A percentile compares a stretch with the other conserved stretches of the same genome.
These are phyloP conservation scores for Petaurus breviceps DNA, from an alignment of 2,113 vertebrate species.

Conservation along the genomic window DNA sequence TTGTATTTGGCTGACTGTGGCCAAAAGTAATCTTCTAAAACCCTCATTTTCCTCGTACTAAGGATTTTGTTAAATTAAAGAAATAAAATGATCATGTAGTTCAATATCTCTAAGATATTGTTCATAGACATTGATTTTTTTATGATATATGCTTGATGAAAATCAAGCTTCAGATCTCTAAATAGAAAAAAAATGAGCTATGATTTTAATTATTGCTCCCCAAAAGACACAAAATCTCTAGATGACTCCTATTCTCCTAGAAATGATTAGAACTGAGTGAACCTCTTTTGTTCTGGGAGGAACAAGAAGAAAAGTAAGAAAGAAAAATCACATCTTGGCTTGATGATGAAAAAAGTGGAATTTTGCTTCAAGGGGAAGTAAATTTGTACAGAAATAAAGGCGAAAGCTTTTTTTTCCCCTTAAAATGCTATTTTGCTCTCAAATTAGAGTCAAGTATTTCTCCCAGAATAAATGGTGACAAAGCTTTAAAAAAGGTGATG, in stretches of 20 bases:
- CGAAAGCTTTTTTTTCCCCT: background rate
- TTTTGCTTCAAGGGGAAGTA: slow-evolving; percentile 6
- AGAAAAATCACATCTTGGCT: background rate
- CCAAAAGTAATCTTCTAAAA: slow-evolving; percentile 16
- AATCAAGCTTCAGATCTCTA: slow-evolving; percentile 3
- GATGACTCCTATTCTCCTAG: background rate
- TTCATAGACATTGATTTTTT: background rate
- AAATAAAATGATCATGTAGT: slow-evolving; percentile 3
- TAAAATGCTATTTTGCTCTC: slow-evolving; percentile 32
- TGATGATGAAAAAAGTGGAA: background rate
- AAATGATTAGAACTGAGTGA: slow-evolving; percentile 10
- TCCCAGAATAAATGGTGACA: slow-evolving; percentile 32
- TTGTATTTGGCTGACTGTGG: background rate
- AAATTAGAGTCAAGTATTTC: slow-evolving; percentile 16
- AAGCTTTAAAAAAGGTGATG: slow-evolving; percentile 39
- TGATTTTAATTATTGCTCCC: background rate
- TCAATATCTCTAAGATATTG: slow-evolving; percentile 11
- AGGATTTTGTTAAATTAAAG: slow-evolving; percentile 35
- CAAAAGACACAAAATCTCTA: background rate
- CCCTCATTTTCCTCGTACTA: slow-evolving; percentile 17
- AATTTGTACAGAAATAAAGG: slow-evolving; percentile 3
- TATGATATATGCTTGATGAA: background rate
- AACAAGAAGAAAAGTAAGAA: background rate
- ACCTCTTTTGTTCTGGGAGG: background rate
- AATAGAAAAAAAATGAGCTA: background rate